Base-by-base conservation (phyloP, 2,797 vertebrate species). In the Liasis olivaceus region DNA sequence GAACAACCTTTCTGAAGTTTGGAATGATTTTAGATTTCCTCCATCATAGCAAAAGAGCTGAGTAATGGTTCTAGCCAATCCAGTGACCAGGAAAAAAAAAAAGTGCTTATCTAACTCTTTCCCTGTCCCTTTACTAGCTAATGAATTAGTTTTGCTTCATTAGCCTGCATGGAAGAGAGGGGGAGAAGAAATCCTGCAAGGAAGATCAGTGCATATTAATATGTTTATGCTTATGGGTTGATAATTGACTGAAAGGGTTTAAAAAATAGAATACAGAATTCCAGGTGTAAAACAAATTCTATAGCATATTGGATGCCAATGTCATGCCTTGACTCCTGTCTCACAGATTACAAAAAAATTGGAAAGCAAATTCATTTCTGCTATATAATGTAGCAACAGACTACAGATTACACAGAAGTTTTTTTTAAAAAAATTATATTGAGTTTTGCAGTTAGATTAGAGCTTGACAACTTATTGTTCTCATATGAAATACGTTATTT, bases 381-480 rank as follows among this genome's bases (percentile, higher is more conserved):
- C 60, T 0, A 15, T 28, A n/a, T 6, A 60, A 54, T 47, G 31
- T 36, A 87, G 28, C 58, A 91, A 64, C 63, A 81, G 59, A 92
- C 93, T 60, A 28, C 58, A 89, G 5, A 92, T 51, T 20, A 89
- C 0, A 0, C 0, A 24, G 22, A 90, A 94, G n/a, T 51, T 47
- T 20, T 77, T 81, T 47, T 81, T 24, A 47, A 81, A 81, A 54
- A 54, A 54, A 54, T 54, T 7, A 81, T 81, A 81, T 81, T 81
- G 36, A 81, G 42, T 47, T 81, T 81, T 81, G 47, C 22, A 81
- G 9, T 47, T 81, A 42, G 47, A 81, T 42, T 62, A 51, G 94
- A 95, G 93, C 13, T 88, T 89, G 91, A 54, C 42, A 89, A 95
- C 85, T 91, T 88, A 94, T 90, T 92, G n/a, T n/a, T n/a, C 26